phyloP scores from a whole-genome alignment of 2,797 vertebrate species.

The Smutsia gigantea region DNA sequence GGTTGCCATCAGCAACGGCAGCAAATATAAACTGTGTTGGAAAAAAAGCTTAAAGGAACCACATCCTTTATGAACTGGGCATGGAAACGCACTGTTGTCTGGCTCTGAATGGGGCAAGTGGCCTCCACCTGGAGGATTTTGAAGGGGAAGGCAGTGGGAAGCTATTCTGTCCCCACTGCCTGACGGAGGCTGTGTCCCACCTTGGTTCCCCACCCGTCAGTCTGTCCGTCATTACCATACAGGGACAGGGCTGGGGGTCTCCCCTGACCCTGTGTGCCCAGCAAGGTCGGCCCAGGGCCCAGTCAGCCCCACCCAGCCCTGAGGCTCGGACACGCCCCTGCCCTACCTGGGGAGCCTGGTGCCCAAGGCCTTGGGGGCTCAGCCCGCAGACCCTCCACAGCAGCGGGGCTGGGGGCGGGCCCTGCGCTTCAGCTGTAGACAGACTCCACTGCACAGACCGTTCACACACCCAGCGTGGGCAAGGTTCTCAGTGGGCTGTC shows the following conservation, averaged over 20 bases:
- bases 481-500: neutral
- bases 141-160: neutral
- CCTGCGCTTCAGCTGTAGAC: too few species aligned
- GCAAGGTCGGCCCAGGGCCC: neutral
- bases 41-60: neutral
- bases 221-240: too few species aligned
- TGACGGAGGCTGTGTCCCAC: too few species aligned
- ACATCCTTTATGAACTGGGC: neutral
- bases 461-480: neutral
- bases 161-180: too few species aligned
- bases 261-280: neutral
- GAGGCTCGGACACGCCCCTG: too few species aligned
- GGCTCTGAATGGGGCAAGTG: neutral
- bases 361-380: too few species aligned
- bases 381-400: too few species aligned
- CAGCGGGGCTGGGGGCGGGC: neutral
- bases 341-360: too few species aligned
- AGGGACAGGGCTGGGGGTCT: fast-evolving
- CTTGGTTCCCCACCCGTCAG: too few species aligned
- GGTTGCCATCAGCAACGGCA: neutral
- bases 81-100: neutral
- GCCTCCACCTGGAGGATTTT: neutral
- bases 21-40: neutral
- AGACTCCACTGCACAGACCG: neutral
- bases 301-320: too few species aligned